Conservation (phyloP, 2,888 invertebrate species). For the Yponomeuta malinellus region DNA sequence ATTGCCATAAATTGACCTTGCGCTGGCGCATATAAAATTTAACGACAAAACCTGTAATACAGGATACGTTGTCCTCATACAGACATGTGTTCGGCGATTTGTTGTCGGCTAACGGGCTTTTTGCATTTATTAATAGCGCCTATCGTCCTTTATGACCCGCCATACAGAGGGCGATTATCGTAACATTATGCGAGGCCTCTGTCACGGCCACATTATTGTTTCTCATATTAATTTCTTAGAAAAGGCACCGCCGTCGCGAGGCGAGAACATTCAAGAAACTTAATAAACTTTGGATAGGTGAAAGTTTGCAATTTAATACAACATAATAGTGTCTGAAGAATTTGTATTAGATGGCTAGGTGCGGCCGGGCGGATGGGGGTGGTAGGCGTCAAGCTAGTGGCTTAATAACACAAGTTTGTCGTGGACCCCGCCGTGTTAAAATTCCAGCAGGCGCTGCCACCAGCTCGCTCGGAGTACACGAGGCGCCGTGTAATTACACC, state of each 20-base stretch:
- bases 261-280: conserved; percentile 6
- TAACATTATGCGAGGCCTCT: conserved; percentile 17
- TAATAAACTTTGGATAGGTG: conserved; percentile 13
- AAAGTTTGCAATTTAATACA: conserved; percentile 15
- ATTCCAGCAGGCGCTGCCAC: conserved; percentile 39
- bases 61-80: conserved; percentile 20
- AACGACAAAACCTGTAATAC: conserved; percentile 23
- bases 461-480: conserved; percentile 13
- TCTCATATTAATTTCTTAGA: background rate
- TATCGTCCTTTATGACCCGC: conserved; percentile 18
- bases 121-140: conserved; percentile 21
- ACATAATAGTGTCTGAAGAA: conserved; percentile 24
- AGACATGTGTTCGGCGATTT: conserved; percentile 22
- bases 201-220: conserved; percentile 12
- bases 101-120: conserved; percentile 25
- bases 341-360: conserved; percentile 26
- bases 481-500: conserved; percentile 55
- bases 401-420: conserved; percentile 63
- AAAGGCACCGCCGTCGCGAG: background rate
- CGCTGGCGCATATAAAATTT: conserved; percentile 34
- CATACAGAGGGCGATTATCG: conserved; percentile 17
- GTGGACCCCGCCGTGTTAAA: conserved; percentile 44
- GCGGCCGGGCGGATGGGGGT: conserved; percentile 21
- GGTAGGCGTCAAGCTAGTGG: conserved; percentile 47
- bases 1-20: conserved; percentile 18